Percentiles rank a stretch among this genome's conserved stretches.
Evolutionary conservation across 2,797 vertebrate genomes (phyloP).

Genomic region (Arctocebus calabarensis): DNA sequence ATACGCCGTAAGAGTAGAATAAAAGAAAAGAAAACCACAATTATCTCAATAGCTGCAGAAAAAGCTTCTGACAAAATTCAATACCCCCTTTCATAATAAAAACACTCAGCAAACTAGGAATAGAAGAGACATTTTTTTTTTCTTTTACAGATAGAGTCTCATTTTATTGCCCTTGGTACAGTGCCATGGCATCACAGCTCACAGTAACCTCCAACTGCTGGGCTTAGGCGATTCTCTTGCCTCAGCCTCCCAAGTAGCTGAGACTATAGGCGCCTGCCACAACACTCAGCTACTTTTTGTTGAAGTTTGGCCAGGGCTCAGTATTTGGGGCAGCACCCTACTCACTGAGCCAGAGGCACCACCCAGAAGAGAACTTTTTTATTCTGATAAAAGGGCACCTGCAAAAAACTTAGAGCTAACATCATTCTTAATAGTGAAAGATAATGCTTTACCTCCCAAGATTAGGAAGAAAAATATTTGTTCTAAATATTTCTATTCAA

Average conservation of each 20-base stretch:
- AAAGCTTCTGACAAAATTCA: conserved; percentile 15
- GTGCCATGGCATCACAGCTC: too few species aligned
- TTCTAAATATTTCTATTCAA: neutral
- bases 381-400: conserved; percentile 27
- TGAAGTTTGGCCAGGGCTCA: too few species aligned
- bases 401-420: neutral
- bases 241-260: too few species aligned
- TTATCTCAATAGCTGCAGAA: neutral
- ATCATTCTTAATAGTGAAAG: neutral
- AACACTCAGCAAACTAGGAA: neutral
- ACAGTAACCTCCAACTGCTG: too few species aligned
- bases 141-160: too few species aligned
- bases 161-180: too few species aligned
- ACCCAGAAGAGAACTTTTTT: neutral
- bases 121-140: neutral
- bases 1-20: neutral
- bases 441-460: neutral
- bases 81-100: conserved; percentile 5
- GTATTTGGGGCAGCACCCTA: too few species aligned
- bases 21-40: neutral
- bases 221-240: too few species aligned
- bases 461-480: neutral
- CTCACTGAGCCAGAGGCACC: too few species aligned
- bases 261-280: too few species aligned
- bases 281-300: too few species aligned